These are phyloP conservation scores for Tetragonula carbonaria DNA, from an alignment of 2,888 invertebrate genomes.

Conservation along the genomic window DNA sequence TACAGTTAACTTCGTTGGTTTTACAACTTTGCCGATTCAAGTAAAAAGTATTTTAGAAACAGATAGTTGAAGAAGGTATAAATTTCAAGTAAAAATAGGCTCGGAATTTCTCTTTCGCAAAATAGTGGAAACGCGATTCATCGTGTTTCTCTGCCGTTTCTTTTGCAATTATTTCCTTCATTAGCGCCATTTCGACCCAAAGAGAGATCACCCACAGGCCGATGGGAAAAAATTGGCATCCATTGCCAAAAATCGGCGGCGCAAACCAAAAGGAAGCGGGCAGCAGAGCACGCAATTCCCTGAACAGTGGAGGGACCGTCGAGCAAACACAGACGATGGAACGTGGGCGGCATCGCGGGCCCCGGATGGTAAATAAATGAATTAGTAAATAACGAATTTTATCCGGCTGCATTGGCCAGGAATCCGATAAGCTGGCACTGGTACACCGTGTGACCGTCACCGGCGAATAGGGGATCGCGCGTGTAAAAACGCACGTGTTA, in stretches of 20 bases:
- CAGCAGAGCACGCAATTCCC: slow-evolving; percentile 27
- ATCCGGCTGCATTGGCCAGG: slow-evolving; percentile 60
- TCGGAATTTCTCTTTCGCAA: rapidly evolving
- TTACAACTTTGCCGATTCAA: no score
- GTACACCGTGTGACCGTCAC: not conserved
- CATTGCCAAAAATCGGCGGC: not conserved
- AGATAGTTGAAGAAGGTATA: no score
- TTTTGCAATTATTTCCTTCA: no score
- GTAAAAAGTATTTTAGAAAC: no score
- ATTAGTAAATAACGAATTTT: slow-evolving; percentile 68
- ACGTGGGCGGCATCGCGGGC: slow-evolving; percentile 56
- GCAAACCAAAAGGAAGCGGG: not conserved
- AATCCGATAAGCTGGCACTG: slow-evolving; percentile 65
- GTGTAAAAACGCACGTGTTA: slow-evolving; percentile 70
- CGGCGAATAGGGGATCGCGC: slow-evolving; percentile 33
- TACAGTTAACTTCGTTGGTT: no score
- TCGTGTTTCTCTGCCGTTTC: not conserved
- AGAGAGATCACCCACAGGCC: not conserved
- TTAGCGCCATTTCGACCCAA: not conserved
- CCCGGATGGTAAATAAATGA: slow-evolving; percentile 61
- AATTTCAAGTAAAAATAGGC: no score
- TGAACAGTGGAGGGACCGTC: slow-evolving; percentile 1
- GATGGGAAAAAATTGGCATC: no score
- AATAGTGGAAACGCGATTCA: not conserved
- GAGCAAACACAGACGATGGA: not conserved